phyloP scores from a whole-genome alignment of 2,797 vertebrate species.

The Xerus rutilus region DNA sequence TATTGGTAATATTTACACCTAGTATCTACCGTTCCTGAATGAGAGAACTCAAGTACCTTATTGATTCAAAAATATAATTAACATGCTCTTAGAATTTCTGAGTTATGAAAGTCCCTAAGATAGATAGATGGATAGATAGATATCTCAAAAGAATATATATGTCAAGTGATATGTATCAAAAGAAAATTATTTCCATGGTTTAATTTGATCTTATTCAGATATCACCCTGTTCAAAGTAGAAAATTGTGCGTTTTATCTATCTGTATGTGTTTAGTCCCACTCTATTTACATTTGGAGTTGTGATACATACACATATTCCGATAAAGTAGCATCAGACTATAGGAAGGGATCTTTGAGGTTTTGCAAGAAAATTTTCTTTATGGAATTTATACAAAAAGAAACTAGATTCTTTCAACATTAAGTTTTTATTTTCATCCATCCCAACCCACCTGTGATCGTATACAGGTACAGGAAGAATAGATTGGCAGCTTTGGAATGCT shows the following conservation, averaged over 20 bases:
- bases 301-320: neutral
- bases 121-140: no score
- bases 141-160: no score
- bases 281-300: neutral
- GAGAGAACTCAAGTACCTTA: neutral
- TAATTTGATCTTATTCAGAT: neutral
- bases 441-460: neutral
- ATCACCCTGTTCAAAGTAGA: neutral
- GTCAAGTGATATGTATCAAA: neutral
- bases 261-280: neutral
- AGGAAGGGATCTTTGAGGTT: neutral
- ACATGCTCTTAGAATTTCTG: neutral
- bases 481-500: neutral
- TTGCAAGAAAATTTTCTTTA: neutral
- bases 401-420: neutral
- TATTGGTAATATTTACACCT: neutral
- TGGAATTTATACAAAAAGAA: slow-evolving; percentile 27
- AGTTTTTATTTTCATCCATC: neutral
- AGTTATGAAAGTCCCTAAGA: neutral
- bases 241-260: neutral
- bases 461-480: neutral
- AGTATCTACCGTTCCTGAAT: neutral
- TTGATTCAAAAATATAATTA: neutral
- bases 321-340: neutral
- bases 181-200: neutral